Percentiles rank a stretch among this genome's conserved stretches.
phyloP scores from a whole-genome alignment of 2,113 vertebrate species.

The Microcebus murinus region DNA sequence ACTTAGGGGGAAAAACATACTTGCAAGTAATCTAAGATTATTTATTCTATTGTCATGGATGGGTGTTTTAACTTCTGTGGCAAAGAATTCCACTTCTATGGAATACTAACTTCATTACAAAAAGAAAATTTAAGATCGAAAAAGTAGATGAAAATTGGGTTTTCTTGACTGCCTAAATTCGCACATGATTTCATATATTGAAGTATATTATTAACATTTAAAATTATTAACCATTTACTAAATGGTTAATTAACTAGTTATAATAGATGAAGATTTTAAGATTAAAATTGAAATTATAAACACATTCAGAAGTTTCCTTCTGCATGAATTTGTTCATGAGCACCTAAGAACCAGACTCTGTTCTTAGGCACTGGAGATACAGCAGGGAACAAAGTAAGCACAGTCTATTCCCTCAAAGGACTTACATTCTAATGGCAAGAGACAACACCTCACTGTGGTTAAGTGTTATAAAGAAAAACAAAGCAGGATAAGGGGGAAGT shows the following conservation, averaged over 20 bases:
- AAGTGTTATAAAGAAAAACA: neutral
- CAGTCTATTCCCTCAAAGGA: neutral
- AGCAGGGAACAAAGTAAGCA: neutral
- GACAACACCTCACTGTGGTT: neutral
- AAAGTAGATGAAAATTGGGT: neutral
- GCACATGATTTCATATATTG: neutral
- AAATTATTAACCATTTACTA: slow-evolving; percentile 21
- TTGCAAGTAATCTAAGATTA: slow-evolving; percentile 7
- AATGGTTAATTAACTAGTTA: slow-evolving; percentile 31
- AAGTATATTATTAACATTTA: slow-evolving; percentile 20
- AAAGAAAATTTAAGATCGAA: slow-evolving; percentile 38
- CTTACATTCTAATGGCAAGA: neutral
- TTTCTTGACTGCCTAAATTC: slow-evolving; percentile 34
- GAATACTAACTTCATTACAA: neutral
- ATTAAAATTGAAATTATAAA: slow-evolving; percentile 55
- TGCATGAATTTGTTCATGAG: slow-evolving; percentile 16
- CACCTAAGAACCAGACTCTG: neutral
- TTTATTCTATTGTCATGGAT: neutral
- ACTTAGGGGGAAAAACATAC: neutral
- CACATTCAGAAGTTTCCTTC: slow-evolving; percentile 39
- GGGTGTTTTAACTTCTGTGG: slow-evolving; percentile 13
- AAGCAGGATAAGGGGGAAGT: neutral
- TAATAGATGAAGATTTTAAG: slow-evolving; percentile 8
- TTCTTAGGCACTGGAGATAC: neutral
- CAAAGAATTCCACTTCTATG: neutral